Percentiles rank a stretch among this genome's conserved stretches.
Conservation (phyloP, 2,113 vertebrate species). For the Colistium nudipinnis region DNA sequence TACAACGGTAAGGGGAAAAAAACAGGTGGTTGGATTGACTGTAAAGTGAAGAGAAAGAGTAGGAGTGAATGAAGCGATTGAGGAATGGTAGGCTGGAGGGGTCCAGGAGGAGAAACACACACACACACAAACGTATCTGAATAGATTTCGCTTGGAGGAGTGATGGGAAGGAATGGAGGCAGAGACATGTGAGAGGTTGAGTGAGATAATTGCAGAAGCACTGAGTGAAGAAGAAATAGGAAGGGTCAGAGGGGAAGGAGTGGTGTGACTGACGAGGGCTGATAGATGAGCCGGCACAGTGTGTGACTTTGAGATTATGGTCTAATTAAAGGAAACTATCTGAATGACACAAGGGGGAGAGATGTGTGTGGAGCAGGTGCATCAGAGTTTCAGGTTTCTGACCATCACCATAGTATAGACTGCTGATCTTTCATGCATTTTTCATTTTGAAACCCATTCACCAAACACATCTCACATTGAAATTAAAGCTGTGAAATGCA, state of each 20-base stretch:
- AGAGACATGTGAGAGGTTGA: constrained; percentile 1
- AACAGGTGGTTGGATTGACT: background rate
- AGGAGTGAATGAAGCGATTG: constrained; percentile 5
- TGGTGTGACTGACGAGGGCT: background rate
- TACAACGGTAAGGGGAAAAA: constrained; percentile 86
- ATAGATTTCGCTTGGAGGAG: background rate
- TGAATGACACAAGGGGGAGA: constrained; percentile 16
- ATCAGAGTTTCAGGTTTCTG: constrained; percentile 42
- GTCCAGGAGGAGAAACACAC: constrained; percentile 3
- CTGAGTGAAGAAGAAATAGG: constrained; percentile 1
- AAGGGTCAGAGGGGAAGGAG: constrained; percentile 9
- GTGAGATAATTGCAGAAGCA: background rate
- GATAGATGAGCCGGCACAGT: constrained; percentile 6
- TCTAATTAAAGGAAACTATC: constrained; percentile 34
- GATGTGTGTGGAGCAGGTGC: constrained; percentile 56
- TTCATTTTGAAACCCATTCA: background rate
- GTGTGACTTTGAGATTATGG: constrained; percentile 27
- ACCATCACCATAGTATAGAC: constrained; percentile 12
- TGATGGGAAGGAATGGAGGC: background rate
- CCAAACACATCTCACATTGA: background rate
- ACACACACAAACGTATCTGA: no score
- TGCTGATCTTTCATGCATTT: constrained; percentile 2
- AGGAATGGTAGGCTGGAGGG: constrained; percentile 14
- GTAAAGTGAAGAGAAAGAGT: constrained; percentile 5
- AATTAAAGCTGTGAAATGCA: background rate